A percentile compares a stretch with the other conserved stretches of the same genome.
These are phyloP conservation scores for Cynopterus sphinx DNA, from an alignment of 2,797 vertebrate genomes.

Conservation along the genomic window DNA sequence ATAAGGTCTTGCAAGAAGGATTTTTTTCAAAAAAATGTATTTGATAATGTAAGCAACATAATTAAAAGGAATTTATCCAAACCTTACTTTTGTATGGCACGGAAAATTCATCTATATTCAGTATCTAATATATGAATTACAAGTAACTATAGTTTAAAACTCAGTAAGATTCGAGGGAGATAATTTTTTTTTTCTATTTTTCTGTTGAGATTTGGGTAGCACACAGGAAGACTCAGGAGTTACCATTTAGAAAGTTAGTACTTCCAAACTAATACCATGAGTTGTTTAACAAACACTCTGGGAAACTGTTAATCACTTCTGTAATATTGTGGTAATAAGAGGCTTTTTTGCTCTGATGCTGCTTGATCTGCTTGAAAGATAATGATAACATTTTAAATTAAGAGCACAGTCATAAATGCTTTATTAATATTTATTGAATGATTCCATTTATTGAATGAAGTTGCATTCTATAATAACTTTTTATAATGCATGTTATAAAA, in stretches of 20 bases:
- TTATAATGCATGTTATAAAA: conserved; percentile 57
- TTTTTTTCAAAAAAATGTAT: conserved; percentile 51
- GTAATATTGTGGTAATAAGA: neutral
- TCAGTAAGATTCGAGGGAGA: neutral
- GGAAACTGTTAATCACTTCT: neutral
- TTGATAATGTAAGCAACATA: conserved; percentile 34
- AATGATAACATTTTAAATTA: conserved; percentile 58
- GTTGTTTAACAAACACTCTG: neutral
- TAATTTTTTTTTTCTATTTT: neutral
- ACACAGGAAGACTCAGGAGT: neutral
- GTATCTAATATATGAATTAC: neutral
- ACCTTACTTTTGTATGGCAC: neutral
- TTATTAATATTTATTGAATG: conserved; percentile 70
- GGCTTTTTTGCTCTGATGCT: neutral
- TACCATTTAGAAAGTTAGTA: neutral
- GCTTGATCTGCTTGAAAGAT: conserved; percentile 27
- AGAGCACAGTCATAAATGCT: conserved; percentile 47
- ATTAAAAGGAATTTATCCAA: conserved; percentile 48
- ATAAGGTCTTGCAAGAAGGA: conserved; percentile 26
- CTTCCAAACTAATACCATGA: neutral
- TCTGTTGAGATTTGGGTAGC: neutral
- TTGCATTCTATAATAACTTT: conserved; percentile 43
- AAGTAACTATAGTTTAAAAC: neutral
- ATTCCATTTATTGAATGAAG: conserved; percentile 17
- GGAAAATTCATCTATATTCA: conserved; percentile 53